phyloP scores from a whole-genome alignment of 2,113 vertebrate genomes.

The Ivindomyrus marchei region DNA sequence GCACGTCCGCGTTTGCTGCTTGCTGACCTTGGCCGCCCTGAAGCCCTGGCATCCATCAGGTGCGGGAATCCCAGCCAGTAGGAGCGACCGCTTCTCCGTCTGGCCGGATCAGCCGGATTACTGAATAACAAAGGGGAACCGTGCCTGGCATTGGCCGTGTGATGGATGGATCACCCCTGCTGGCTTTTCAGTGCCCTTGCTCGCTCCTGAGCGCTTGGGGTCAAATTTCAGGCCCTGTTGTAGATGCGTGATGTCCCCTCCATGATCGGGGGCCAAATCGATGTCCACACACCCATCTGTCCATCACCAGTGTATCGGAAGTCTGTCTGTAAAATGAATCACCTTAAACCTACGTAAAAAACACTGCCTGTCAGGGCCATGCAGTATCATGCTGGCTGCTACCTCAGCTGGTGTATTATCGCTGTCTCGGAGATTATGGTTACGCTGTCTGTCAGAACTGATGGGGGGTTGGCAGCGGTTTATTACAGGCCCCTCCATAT shows the following conservation, averaged over 20 bases:
- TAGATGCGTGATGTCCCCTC: conserved; percentile 54
- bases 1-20: conserved; percentile 77
- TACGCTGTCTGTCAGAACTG: background rate
- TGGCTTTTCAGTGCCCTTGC: conserved; percentile 59
- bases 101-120: conserved; percentile 84
- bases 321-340: conserved; percentile 20
- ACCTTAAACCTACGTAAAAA: conserved; percentile 13
- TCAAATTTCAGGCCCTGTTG: conserved; percentile 63
- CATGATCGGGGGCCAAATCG: conserved; percentile 41
- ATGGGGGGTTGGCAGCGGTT: background rate
- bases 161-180: conserved; percentile 71
- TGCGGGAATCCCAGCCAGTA: conserved; percentile 81
- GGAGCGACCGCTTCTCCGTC: conserved; percentile 67
- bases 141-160: conserved; percentile 67
- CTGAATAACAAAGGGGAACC: conserved; percentile 81
- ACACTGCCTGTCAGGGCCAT: background rate
- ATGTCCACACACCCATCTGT: conserved; percentile 33
- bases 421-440: background rate
- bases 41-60: conserved; percentile 91
- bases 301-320: background rate
- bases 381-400: background rate
- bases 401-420: background rate
- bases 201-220: conserved; percentile 48
- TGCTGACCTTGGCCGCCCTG: conserved; percentile 94
- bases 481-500: background rate